Percentiles rank a stretch among this genome's conserved stretches.
Evolutionary conservation across 30 jellyfish, hydroid and myxozoan genomes (phyloP).

Genomic region (Catostylus mosaicus): DNA sequence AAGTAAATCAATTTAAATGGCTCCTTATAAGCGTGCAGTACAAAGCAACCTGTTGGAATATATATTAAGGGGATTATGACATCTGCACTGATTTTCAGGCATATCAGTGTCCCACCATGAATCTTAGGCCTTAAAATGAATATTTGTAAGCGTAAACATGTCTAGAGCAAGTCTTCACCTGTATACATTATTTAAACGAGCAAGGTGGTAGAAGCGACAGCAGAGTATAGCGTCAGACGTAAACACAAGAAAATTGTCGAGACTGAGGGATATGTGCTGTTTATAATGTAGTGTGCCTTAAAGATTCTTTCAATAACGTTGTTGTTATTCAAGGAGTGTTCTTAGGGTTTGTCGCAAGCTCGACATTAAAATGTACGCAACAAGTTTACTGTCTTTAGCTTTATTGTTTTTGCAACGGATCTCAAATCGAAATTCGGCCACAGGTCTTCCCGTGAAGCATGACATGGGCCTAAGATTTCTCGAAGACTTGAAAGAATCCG

Average conservation of each 20-base stretch:
- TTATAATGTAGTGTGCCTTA: too few relatives aligned
- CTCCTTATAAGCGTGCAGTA: too few relatives aligned
- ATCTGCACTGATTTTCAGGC: not conserved
- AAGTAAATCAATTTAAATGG: too few relatives aligned
- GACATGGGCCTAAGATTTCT: not conserved
- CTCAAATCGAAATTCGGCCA: not conserved
- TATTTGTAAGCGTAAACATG: not conserved
- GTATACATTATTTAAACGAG: not conserved
- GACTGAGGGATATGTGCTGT: too few relatives aligned
- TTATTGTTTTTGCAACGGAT: too few relatives aligned
- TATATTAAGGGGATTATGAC: not conserved
- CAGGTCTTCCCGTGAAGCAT: not conserved
- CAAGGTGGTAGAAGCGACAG: not conserved
- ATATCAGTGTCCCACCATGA: constrained; percentile 9
- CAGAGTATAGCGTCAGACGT: not conserved
- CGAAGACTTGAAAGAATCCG: not conserved
- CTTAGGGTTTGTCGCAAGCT: too few relatives aligned
- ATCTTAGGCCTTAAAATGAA: not conserved
- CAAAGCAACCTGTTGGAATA: not conserved
- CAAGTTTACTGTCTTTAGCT: too few relatives aligned
- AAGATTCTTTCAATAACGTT: too few relatives aligned
- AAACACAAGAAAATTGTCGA: too few relatives aligned
- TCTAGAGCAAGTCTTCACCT: constrained; percentile 8
- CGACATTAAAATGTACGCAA: too few relatives aligned
- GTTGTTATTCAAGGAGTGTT: too few relatives aligned